Base-by-base conservation (phyloP, 2,113 vertebrate species). In the Glaucidium brasilianum region DNA sequence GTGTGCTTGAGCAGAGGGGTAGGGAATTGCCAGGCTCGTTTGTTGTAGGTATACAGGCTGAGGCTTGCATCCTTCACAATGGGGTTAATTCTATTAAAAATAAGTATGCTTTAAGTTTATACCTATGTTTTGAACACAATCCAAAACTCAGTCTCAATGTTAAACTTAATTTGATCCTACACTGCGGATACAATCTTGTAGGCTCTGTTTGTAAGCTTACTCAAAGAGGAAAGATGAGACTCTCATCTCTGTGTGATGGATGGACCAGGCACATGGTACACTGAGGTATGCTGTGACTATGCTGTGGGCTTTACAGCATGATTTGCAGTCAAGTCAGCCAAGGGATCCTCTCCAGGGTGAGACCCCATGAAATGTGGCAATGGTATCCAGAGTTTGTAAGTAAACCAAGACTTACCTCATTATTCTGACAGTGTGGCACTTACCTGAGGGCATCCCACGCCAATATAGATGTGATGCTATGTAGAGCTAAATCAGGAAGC, bases 361-460 rank as follows among this genome's bases (percentile, higher is more conserved):
- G 19, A 25, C 12, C 30, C 2, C 35, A 35, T 0, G 0, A 49
- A 35, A 21, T 1, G 3, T 12, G 15, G 10, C 30, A 84, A 47
- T 9, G 6, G 35, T 26, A 56, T 25, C 10, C 0, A 12, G 82
- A 59, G 45, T 20, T 15, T 56, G 7, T 35, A 30, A 52, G 34
- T 4, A 80, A 45, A 12, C 30, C 53, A 60, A 60, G 64, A 49
- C 15, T 34, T 25, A 39, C 12, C 25, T 50, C 43, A 11, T 47
- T 17, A 0, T 60, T 67, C 64, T 41, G 50, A 15, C 29, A 22
- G 7, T 0, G 5, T 12, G 63, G 45, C 34, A 30, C 16, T 60
- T 30, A 29, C 9, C 52, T 59, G 29, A 15, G 23, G 11, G 13
- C 0, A 2, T 53, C 34, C 47, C 26, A 35, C 5, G 10, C 13